Evolutionary conservation across 2,113 vertebrate species (phyloP), one percentile per base, ranked within the genome.

Genomic region (Trogon surrucura): DNA sequence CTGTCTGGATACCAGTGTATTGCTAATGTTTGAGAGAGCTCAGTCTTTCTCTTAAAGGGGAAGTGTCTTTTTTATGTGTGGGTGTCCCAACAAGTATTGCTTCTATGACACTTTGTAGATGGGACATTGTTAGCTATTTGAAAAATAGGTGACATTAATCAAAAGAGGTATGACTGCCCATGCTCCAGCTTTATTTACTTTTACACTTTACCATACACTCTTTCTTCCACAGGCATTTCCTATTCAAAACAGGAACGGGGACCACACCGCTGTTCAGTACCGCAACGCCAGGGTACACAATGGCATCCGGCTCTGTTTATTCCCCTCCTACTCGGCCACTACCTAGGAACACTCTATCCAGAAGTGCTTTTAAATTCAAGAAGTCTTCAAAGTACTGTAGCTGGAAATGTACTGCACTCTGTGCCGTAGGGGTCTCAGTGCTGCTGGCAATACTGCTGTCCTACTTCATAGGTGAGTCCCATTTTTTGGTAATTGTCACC

Each of bases 281-380:
- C 51, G 98, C 99, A 26, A 99, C 99, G 51, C 99, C 99, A 47
- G 99, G 99, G 89, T 99, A 99, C 98, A 99, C 99, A 82, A 99
- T 99, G 99, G 99, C 99, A 88, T 99, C 99, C 7, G 99, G 99
- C 93, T 99, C 99, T 14, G 99, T 99, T 91, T 99, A 99, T 97
- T 99, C 99, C n/a, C 99, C 99, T 36, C 99, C 99, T 47, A 98
- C 99, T 36, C 98, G 99, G 71, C 99, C 99, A 74, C 96, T 99
- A 95, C 99, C 99, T 97, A 98, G 99, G 96, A 99, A 99, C 98
- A 99, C 98, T 86, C 98, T 99, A 47, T 99, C 99, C 96, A 99
- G 99, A 97, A 99, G 99, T 96, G 99, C 99, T 94, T 99, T 99
- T 98, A 99, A 99, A 97, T 99, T 99, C 98, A 99, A 99, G 98